Base-by-base conservation (phyloP, 1,140 invertebrate species). In the Lysiphlebus fabarum region DNA sequence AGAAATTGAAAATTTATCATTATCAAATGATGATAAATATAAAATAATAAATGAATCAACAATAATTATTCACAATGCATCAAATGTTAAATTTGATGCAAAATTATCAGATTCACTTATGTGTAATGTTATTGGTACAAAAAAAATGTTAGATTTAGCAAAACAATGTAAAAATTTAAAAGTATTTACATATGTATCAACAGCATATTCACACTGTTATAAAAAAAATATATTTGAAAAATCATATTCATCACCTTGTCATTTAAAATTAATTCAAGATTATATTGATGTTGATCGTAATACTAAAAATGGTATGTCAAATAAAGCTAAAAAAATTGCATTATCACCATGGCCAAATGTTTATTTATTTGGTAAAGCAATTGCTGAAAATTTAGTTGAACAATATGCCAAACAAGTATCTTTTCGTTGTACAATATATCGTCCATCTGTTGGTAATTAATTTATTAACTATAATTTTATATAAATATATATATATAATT, bases 51-150 rank as follows among this genome's bases (percentile, higher is more conserved):
- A 84, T 36, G 82, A 85, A 67, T 84, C 90, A 49, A 65, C 71
- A 45, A 83, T 96, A 59, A 90, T 97, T 6, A 91, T 96, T 72
- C 93, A 97, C 70, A 90, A 87, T 14, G 94, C 92, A 0, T 92
- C 92, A 1, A 93, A 92, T 1, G 83, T 95, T 1, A 87, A 89
- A 45, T 94, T 96, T 70, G 88, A 95, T 72, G 92, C 95, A 76
- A 87, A 89, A 62, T 74, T 97, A 2, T 86, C 86, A 69, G 67
- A 78, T 33, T 81, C 85, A 0, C 79, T 85, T 4, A 82, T 78
- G 10, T 85, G 86, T 47, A 87, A 89, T 70, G 79, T 83, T 0
- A 65, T 78, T 10, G 83, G 85, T 0, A 87, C 87, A 6, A 84
- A 85, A 65, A 82, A 86, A 41, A 83, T 90, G 68, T 71, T 88